Conservation (phyloP, 2,888 invertebrate species). For the Morpho achilles region DNA sequence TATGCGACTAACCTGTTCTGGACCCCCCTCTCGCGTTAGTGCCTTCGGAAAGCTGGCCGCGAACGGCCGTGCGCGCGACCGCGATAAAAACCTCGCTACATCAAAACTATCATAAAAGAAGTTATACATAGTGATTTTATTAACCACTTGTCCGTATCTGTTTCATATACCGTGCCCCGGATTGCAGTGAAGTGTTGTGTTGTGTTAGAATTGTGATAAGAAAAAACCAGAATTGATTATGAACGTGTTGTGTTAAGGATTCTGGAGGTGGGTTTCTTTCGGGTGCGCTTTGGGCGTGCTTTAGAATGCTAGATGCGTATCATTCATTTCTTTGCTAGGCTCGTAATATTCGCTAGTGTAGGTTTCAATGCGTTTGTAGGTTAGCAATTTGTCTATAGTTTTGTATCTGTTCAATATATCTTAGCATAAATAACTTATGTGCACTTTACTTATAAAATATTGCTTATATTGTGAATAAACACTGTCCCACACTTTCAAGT, state of each 20-base stretch:
- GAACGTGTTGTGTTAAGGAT: conserved; percentile 57
- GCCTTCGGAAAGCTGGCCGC: conserved; percentile 52
- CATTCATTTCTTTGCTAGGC: conserved; percentile 1
- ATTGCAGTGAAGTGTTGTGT: conserved; percentile 67
- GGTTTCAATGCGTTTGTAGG: too few relatives aligned
- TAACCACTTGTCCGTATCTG: conserved; percentile 28
- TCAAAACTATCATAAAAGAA: conserved; percentile 32
- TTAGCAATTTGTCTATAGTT: too few relatives aligned
- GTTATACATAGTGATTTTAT: conserved; percentile 8
- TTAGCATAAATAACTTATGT: too few relatives aligned
- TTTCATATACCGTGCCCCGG: conserved; percentile 36
- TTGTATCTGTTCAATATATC: too few relatives aligned
- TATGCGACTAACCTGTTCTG: conserved; percentile 72
- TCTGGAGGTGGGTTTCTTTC: conserved; percentile 62
- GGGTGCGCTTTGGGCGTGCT: conserved; percentile 20
- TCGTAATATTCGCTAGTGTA: background rate
- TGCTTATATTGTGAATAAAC: too few relatives aligned
- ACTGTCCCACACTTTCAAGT: too few relatives aligned
- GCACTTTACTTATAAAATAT: too few relatives aligned
- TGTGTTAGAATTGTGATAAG: conserved; percentile 38
- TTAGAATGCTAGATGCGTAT: conserved; percentile 19
- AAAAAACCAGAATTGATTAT: conserved; percentile 56
- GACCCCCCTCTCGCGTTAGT: conserved; percentile 34
- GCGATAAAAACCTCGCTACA: conserved; percentile 41
- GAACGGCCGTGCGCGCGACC: conserved; percentile 49